Percentiles rank a stretch among this genome's conserved stretches.
Conservation (phyloP, 2,113 vertebrate species). For the Syngnathus floridae region DNA sequence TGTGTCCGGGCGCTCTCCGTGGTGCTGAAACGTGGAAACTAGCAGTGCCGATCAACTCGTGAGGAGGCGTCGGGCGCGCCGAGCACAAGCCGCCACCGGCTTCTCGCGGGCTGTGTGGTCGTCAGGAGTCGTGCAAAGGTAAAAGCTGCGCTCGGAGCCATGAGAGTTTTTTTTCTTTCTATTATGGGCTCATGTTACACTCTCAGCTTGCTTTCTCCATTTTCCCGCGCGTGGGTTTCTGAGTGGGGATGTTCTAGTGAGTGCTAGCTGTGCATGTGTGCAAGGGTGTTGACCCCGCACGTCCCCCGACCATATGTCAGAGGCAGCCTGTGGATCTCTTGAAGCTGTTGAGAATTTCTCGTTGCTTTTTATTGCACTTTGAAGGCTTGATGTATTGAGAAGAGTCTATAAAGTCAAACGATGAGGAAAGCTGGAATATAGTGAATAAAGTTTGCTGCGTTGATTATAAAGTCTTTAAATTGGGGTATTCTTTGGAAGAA, state of each 20-base stretch:
- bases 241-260: background rate
- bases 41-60: conserved; percentile 53
- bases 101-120: conserved; percentile 35
- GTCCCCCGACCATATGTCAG: background rate
- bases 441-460: too few relatives aligned
- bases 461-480: background rate
- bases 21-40: conserved; percentile 46
- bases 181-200: background rate
- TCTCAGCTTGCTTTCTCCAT: background rate
- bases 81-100: conserved; percentile 26
- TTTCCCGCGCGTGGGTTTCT: background rate
- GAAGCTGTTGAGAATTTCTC: background rate
- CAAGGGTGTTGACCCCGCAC: background rate
- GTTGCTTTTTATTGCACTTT: background rate
- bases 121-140: conserved; percentile 43
- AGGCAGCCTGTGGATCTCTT: conserved; percentile 10
- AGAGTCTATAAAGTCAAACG: background rate
- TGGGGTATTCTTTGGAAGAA: too few relatives aligned
- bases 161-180: background rate
- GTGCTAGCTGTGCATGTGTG: background rate
- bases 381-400: background rate
- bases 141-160: conserved; percentile 7
- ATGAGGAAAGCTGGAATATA: background rate
- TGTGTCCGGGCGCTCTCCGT: conserved; percentile 29
- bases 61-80: conserved; percentile 32